phyloP scores from a whole-genome alignment of 2,797 vertebrate species.

The Bryconaethiops microstoma region DNA sequence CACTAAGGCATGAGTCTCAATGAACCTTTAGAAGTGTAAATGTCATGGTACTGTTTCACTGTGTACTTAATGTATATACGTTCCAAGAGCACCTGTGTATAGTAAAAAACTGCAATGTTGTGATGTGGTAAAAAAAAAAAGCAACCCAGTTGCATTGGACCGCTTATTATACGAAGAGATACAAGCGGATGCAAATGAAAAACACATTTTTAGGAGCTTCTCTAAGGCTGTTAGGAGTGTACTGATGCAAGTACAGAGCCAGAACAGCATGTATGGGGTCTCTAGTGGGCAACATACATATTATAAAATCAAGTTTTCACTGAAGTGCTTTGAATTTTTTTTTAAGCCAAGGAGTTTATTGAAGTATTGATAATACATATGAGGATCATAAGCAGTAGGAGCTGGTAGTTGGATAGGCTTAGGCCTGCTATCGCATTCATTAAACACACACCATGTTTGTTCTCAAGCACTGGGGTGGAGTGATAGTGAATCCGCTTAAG shows the following conservation, averaged over 20 bases:
- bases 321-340: background rate
- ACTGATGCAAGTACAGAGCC: background rate
- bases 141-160: too few species aligned
- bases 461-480: background rate
- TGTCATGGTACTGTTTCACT: too few species aligned
- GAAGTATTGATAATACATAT: constrained; percentile 1
- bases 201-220: background rate
- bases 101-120: too few species aligned
- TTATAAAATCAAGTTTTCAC: background rate
- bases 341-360: background rate
- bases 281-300: background rate
- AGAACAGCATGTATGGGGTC: background rate
- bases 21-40: too few species aligned
- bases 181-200: too few species aligned
- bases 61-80: too few species aligned
- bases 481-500: constrained; percentile 18
- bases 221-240: background rate
- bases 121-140: too few species aligned
- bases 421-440: constrained; percentile 4
- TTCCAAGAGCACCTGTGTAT: too few species aligned
- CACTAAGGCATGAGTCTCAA: too few species aligned
- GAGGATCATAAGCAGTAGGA: background rate
- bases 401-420: background rate
- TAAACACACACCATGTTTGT: constrained; percentile 3
- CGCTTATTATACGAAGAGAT: too few species aligned